Evolutionary conservation across 2,888 invertebrate genomes (phyloP).

Genomic region (Maniola hyperantus): DNA sequence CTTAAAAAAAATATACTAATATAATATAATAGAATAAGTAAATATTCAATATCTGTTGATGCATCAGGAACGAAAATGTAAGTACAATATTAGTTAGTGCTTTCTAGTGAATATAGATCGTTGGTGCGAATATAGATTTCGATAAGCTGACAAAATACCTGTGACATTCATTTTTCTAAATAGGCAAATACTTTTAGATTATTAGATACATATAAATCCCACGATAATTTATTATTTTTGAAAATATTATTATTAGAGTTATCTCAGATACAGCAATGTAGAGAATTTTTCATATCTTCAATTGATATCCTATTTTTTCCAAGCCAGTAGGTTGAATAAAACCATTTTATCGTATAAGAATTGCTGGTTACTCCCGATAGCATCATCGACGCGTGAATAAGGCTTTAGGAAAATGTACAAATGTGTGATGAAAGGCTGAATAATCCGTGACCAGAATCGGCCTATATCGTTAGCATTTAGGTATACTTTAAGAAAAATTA

Average conservation of each 20-base stretch:
- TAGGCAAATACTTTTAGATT: too few species aligned
- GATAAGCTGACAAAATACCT: too few species aligned
- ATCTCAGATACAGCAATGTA: constrained; percentile 11
- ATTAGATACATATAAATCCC: too few species aligned
- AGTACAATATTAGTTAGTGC: too few species aligned
- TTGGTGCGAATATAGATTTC: too few species aligned
- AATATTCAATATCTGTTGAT: too few species aligned
- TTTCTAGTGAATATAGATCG: too few species aligned
- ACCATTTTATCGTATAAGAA: constrained; percentile 39
- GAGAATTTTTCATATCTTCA: constrained; percentile 41
- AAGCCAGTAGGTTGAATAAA: constrained; percentile 43
- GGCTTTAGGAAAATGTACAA: constrained; percentile 18
- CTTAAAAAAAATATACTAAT: too few species aligned
- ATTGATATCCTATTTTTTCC: constrained; percentile 46
- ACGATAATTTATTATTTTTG: too few species aligned
- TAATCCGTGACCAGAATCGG: background rate
- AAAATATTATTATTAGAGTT: background rate
- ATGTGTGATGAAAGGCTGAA: constrained; percentile 13
- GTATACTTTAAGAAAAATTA: background rate
- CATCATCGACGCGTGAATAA: constrained; percentile 32
- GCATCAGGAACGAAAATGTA: too few species aligned
- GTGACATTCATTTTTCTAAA: too few species aligned
- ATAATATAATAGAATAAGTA: too few species aligned
- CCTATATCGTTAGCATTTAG: background rate
- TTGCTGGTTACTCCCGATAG: constrained; percentile 35